Conservation (phyloP, 2,797 vertebrate species). For the Argyrosomus regius region DNA sequence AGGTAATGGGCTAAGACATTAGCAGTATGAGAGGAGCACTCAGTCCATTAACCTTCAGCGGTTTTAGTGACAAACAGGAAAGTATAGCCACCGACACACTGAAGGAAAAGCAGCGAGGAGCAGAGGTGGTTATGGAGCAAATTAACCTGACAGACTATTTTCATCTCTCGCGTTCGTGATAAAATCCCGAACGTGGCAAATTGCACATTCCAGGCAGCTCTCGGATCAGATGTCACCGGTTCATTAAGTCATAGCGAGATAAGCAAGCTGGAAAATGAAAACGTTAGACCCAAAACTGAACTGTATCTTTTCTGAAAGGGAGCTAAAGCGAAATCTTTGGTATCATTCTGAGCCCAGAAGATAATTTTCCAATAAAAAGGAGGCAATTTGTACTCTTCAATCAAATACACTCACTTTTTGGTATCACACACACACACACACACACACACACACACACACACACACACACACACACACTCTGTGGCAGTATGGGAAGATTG, state of each 20-base stretch:
- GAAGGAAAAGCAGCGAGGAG: slow-evolving; percentile 7
- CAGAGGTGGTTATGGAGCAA: slow-evolving; percentile 5
- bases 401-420: slow-evolving; percentile 16
- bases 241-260: slow-evolving; percentile 47
- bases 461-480: background rate
- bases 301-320: slow-evolving; percentile 24
- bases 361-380: slow-evolving; percentile 48
- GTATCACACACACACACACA: slow-evolving; percentile 9
- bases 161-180: slow-evolving; percentile 15
- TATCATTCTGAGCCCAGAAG: slow-evolving; percentile 16
- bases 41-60: slow-evolving; percentile 21
- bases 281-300: slow-evolving; percentile 25
- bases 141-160: slow-evolving; percentile 18
- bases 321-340: slow-evolving; percentile 16
- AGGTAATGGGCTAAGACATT: background rate
- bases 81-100: background rate
- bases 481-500: slow-evolving; percentile 7
- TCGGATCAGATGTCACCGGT: slow-evolving; percentile 36
- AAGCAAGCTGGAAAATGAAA: slow-evolving; percentile 40
- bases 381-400: slow-evolving; percentile 17
- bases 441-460: background rate
- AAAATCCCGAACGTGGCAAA: slow-evolving; percentile 19
- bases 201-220: background rate
- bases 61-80: slow-evolving; percentile 22
- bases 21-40: background rate